Conservation (phyloP, 2,113 vertebrate genomes). For the Eclectus roratus region DNA sequence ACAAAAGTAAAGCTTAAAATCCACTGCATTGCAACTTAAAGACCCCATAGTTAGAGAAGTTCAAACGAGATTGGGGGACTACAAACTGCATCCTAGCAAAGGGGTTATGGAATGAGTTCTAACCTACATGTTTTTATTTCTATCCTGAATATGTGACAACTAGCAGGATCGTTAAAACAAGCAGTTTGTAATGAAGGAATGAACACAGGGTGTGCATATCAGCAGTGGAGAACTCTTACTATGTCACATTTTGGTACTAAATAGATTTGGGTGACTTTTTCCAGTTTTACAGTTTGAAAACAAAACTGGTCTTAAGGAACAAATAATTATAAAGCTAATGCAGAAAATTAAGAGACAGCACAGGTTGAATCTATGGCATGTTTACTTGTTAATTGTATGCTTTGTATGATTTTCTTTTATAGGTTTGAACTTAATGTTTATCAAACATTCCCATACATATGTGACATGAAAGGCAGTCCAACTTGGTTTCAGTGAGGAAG, state of each 20-base stretch:
- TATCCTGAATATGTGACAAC: neutral
- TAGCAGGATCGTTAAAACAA: neutral
- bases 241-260: neutral
- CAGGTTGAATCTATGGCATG: neutral
- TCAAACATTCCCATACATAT: rapidly evolving
- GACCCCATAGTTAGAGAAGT: neutral
- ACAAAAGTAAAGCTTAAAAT: neutral
- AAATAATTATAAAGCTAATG: neutral
- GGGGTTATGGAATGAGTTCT: neutral
- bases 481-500: neutral
- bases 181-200: neutral
- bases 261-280: too few species aligned
- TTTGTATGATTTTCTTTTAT: neutral
- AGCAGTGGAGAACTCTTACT: neutral
- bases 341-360: neutral
- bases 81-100: neutral
- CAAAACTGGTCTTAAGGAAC: neutral
- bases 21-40: neutral
- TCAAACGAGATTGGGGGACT: neutral
- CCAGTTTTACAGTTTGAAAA: neutral
- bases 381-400: neutral
- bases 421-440: neutral
- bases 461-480: neutral
- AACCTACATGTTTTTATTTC: neutral
- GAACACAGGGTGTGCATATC: neutral